phyloP scores from a whole-genome alignment of 2,888 invertebrate species.

The Netelia fuscicornis region DNA sequence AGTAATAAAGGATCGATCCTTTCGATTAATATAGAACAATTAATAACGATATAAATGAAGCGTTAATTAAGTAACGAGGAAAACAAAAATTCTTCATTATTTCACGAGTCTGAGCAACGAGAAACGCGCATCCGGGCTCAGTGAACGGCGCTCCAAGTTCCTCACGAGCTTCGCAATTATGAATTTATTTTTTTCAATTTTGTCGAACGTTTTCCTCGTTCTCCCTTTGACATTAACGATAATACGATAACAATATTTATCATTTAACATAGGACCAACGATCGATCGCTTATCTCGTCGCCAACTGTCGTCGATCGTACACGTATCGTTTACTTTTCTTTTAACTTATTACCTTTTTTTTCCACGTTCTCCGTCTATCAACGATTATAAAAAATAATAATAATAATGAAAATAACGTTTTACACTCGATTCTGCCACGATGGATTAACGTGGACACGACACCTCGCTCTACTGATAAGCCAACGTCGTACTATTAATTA shows the following conservation, averaged over 20 bases:
- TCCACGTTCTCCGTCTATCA: slow-evolving; percentile 9
- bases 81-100: background rate
- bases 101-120: slow-evolving; percentile 32
- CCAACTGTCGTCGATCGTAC: slow-evolving; percentile 51
- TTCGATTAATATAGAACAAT: background rate
- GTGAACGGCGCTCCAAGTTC: slow-evolving; percentile 48
- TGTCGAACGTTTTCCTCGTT: background rate
- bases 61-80: background rate
- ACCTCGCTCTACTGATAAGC: slow-evolving; percentile 41
- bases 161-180: slow-evolving; percentile 2
- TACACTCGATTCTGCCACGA: too few relatives aligned
- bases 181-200: background rate
- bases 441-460: slow-evolving; percentile 25
- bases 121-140: slow-evolving; percentile 47
- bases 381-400: background rate
- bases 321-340: slow-evolving; percentile 20
- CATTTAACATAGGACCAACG: slow-evolving; percentile 18
- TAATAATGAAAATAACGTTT: background rate
- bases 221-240: slow-evolving; percentile 26
- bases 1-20: background rate
- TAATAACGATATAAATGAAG: background rate
- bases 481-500: slow-evolving; percentile 50
- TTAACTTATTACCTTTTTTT: slow-evolving; percentile 2
- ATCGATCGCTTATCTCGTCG: slow-evolving; percentile 44
- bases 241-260: slow-evolving; percentile 43